Evolutionary conservation across 2,888 invertebrate species (phyloP).

Genomic region (Panorpa germanica): DNA sequence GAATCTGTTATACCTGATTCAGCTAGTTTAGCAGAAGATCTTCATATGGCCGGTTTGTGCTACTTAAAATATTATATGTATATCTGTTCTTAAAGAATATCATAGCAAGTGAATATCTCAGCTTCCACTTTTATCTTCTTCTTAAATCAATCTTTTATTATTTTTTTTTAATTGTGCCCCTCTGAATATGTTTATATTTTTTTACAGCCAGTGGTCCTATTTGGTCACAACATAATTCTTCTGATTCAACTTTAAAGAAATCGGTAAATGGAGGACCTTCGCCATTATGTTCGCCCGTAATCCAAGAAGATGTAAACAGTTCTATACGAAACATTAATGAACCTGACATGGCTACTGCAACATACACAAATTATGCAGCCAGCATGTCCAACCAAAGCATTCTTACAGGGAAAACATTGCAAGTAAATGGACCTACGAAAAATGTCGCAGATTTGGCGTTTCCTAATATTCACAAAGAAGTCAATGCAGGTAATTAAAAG

Average conservation of each 20-base stretch:
- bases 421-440: conserved; percentile 22
- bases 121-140: conserved; percentile 16
- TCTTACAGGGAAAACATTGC: conserved; percentile 18
- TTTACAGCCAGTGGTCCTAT: conserved; percentile 21
- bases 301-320: no score
- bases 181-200: conserved; percentile 10
- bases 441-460: conserved; percentile 20
- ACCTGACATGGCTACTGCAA: no score
- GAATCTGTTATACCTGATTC: conserved; percentile 76
- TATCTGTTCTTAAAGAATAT: conserved; percentile 13
- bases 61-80: conserved; percentile 11
- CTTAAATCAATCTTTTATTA: conserved; percentile 2
- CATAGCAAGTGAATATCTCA: background rate
- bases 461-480: conserved; percentile 23
- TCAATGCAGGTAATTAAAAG: conserved; percentile 25
- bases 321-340: no score
- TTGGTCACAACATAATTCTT: conserved; percentile 23
- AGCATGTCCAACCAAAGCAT: conserved; percentile 23
- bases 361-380: conserved; percentile 15
- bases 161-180: conserved; percentile 2
- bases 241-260: no score
- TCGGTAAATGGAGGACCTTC: no score
- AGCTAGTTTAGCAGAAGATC: conserved; percentile 63
- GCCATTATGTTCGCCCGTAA: no score
- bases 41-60: conserved; percentile 35